Evolutionary conservation across 2,797 vertebrate species (phyloP).

Genomic region (Parauchenoglanis punctatus): DNA sequence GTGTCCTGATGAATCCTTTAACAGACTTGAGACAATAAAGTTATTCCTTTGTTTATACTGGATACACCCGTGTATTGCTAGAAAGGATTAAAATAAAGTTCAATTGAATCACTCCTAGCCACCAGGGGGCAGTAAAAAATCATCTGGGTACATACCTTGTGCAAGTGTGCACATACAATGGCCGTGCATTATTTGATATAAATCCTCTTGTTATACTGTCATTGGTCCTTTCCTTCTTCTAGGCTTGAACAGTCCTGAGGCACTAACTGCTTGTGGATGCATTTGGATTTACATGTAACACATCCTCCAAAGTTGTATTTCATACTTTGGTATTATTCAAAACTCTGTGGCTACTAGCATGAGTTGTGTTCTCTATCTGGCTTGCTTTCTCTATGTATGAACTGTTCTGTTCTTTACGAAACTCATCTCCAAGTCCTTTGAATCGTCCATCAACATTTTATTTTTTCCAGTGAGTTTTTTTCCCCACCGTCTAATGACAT

Average conservation of each 20-base stretch:
- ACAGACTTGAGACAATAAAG: no score
- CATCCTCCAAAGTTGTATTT: background rate
- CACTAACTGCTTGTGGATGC: background rate
- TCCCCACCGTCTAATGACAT: background rate
- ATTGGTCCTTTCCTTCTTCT: background rate
- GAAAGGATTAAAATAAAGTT: background rate
- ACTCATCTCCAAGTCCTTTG: background rate
- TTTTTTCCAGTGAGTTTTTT: background rate
- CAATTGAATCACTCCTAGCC: background rate
- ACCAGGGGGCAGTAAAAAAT: background rate
- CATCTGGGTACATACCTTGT: background rate
- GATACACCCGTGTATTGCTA: no score
- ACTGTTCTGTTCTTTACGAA: background rate
- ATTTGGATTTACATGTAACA: background rate
- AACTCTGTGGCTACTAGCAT: background rate
- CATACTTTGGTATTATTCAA: background rate
- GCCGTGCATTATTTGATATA: background rate
- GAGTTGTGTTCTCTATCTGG: background rate
- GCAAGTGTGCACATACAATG: background rate
- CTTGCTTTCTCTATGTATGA: background rate
- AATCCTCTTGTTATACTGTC: background rate
- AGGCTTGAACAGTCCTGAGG: background rate
- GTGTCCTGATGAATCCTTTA: no score
- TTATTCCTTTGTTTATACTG: no score
- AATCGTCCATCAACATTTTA: background rate